Evolutionary conservation across 2,888 invertebrate species (phyloP).

Genomic region (Tenthredo mesomela): DNA sequence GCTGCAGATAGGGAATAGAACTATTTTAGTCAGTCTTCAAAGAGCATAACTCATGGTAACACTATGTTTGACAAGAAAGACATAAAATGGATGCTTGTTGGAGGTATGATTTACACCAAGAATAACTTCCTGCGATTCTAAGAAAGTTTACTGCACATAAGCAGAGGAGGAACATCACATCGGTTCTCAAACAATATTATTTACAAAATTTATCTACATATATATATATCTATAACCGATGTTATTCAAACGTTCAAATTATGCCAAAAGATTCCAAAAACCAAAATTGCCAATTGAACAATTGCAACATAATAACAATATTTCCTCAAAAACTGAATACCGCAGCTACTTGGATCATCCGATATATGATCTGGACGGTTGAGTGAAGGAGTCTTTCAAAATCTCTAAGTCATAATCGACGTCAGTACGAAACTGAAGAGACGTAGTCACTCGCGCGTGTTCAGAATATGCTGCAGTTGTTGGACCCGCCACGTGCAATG

Average conservation of each 20-base stretch:
- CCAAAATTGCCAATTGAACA: not conserved
- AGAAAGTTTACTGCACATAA: slow-evolving; percentile 46
- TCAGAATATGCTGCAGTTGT: slow-evolving; percentile 13
- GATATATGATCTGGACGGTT: slow-evolving; percentile 10
- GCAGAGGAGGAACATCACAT: not conserved
- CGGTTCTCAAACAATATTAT: slow-evolving; percentile 11
- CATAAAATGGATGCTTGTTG: slow-evolving; percentile 59
- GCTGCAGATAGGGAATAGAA: slow-evolving; percentile 23
- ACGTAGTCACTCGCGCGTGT: not conserved
- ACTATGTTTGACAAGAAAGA: slow-evolving; percentile 58
- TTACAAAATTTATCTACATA: slow-evolving; percentile 6
- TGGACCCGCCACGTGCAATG: slow-evolving; percentile 29
- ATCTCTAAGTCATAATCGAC: slow-evolving; percentile 1
- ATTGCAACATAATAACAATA: too few species aligned
- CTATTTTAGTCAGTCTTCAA: slow-evolving; percentile 50
- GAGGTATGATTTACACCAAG: slow-evolving; percentile 60
- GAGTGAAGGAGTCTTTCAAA: not conserved
- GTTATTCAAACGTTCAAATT: not conserved
- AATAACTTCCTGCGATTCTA: slow-evolving; percentile 57
- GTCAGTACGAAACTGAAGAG: not conserved
- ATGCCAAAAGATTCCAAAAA: not conserved
- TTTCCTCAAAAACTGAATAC: not conserved
- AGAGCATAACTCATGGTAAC: slow-evolving; percentile 51
- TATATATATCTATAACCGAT: not conserved
- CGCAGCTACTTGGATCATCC: not conserved